Conservation (phyloP, 1,140 invertebrate species). For the Drosophila nigrodunni region DNA sequence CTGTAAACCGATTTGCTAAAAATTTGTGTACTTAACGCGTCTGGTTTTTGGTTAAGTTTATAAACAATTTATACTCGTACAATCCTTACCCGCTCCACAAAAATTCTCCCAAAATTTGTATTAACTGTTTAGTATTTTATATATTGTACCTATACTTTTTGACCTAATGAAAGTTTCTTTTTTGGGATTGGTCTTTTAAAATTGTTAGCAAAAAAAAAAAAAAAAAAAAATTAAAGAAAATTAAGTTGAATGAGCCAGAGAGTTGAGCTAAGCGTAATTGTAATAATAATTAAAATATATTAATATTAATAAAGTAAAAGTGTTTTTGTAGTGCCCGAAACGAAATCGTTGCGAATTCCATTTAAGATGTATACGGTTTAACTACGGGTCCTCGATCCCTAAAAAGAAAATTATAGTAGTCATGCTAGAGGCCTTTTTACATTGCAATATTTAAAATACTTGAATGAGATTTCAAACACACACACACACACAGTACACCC, state of each 20-base stretch:
- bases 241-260: not conserved
- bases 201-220: conserved; percentile 26
- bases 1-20: conserved; percentile 45
- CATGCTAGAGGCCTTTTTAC: conserved; percentile 53
- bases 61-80: conserved; percentile 49
- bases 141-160: conserved; percentile 50
- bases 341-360: conserved; percentile 42
- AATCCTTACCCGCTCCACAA: conserved; percentile 50
- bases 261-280: conserved; percentile 17
- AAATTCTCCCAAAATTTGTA: conserved; percentile 52
- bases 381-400: conserved; percentile 26
- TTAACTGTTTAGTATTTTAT: conserved; percentile 78
- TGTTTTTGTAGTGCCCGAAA: conserved; percentile 71
- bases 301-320: conserved; percentile 55
- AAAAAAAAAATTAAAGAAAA: conserved; percentile 15
- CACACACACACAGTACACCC: conserved; percentile 11
- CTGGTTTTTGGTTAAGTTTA: conserved; percentile 55
- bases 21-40: conserved; percentile 66
- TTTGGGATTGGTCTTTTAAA: conserved; percentile 56
- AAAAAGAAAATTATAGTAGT: conserved; percentile 4
- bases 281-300: conserved; percentile 30
- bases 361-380: conserved; percentile 20
- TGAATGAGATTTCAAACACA: conserved; percentile 38
- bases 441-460: conserved; percentile 32
- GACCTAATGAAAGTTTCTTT: conserved; percentile 25